These are phyloP conservation scores for Butastur rufipennis DNA, from an alignment of 2,113 vertebrate genomes.

Conservation along the genomic window DNA sequence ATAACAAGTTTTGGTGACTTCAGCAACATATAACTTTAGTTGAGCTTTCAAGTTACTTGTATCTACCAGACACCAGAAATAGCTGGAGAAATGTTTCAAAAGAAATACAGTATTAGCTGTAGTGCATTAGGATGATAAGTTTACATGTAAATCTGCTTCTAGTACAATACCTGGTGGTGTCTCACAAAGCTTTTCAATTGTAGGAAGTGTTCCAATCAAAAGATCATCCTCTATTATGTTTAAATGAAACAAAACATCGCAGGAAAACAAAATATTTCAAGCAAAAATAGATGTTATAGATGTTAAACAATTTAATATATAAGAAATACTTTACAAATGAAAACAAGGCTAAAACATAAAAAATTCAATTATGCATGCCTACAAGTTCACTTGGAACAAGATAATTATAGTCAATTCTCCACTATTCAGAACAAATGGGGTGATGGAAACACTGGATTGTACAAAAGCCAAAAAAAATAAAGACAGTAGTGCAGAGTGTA, in stretches of 20 bases:
- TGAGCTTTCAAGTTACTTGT: conserved; percentile 24
- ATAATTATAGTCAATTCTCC: neutral
- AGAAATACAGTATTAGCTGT: conserved; percentile 6
- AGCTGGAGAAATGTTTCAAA: conserved; percentile 29
- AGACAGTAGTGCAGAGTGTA: neutral
- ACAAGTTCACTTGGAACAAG: neutral
- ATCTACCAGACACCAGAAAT: conserved; percentile 33
- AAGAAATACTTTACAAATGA: neutral
- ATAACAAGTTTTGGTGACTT: conserved; percentile 40
- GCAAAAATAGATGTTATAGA: conserved; percentile 15
- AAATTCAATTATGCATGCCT: neutral
- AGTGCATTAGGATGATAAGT: conserved; percentile 53
- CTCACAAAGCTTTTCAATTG: conserved; percentile 86
- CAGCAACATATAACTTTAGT: conserved; percentile 19
- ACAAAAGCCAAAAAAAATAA: neutral
- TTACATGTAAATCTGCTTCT: conserved; percentile 43
- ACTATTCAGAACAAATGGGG: neutral
- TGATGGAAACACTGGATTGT: neutral
- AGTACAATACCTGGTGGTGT: conserved; percentile 82
- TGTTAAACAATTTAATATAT: neutral
- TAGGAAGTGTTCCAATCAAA: conserved; percentile 84
- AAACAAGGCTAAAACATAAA: neutral
- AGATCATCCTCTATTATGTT: conserved; percentile 82
- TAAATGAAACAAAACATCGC: conserved; percentile 70
- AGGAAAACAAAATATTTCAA: conserved; percentile 63